These are phyloP conservation scores for Drosophila punjabiensis DNA, from an alignment of 1,140 invertebrate genomes.

Conservation along the genomic window DNA sequence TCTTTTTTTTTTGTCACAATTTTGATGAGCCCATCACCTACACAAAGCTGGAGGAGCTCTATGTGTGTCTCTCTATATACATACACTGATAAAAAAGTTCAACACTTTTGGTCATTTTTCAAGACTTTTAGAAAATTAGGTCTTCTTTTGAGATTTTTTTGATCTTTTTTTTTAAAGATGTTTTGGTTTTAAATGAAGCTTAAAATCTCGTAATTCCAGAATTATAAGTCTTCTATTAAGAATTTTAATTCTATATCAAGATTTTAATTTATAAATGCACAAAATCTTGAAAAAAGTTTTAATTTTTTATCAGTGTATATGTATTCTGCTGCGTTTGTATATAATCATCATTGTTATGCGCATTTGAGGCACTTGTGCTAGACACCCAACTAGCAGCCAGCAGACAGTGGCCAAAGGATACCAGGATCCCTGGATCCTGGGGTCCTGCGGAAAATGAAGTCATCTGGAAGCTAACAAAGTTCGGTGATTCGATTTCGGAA, in stretches of 20 bases:
- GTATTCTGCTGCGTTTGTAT: slow-evolving; percentile 12
- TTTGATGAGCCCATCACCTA: slow-evolving; percentile 64
- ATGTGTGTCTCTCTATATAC: slow-evolving; percentile 15
- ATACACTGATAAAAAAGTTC: no score
- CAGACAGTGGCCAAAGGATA: slow-evolving; percentile 24
- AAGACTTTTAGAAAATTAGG: no score
- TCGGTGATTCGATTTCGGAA: slow-evolving; percentile 23
- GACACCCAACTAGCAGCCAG: slow-evolving; percentile 45
- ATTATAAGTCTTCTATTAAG: no score
- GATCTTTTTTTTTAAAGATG: no score
- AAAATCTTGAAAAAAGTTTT: no score
- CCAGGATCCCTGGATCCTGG: background rate
- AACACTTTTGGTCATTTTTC: no score
- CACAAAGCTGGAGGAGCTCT: slow-evolving; percentile 34
- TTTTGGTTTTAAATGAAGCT: no score
- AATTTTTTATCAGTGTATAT: no score
- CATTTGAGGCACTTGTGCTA: slow-evolving; percentile 70
- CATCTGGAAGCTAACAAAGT: slow-evolving; percentile 25
- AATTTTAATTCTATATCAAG: no score
- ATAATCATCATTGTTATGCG: slow-evolving; percentile 77
- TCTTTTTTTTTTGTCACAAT: slow-evolving; percentile 65
- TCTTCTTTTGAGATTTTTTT: no score
- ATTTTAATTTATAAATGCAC: no score
- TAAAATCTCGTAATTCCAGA: no score
- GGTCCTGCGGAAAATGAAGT: slow-evolving; percentile 20